These are phyloP conservation scores for Anthopleura xanthogrammica DNA, from an alignment of 92 coral and sea anemone genomes.

Conservation along the genomic window DNA sequence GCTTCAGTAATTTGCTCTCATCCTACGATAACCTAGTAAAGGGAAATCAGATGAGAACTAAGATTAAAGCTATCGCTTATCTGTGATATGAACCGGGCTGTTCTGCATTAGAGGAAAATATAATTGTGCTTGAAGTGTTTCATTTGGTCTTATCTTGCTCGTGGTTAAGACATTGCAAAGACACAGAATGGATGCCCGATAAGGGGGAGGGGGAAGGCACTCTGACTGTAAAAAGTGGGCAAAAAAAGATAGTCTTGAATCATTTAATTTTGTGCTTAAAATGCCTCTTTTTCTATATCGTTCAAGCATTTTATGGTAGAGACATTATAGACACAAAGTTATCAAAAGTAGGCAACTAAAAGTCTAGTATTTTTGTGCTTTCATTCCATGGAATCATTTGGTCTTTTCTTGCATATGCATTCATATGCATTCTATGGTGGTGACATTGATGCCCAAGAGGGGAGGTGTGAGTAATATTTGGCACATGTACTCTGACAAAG, in stretches of 20 bases:
- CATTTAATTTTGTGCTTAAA: background rate
- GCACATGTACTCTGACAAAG: too few species aligned
- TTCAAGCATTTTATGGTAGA: too few species aligned
- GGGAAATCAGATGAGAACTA: background rate
- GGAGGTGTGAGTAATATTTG: too few species aligned
- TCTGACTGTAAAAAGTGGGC: too few species aligned
- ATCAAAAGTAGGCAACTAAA: too few species aligned
- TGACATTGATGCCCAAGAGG: too few species aligned
- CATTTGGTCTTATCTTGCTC: background rate
- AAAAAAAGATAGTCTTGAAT: background rate
- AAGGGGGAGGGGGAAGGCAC: background rate
- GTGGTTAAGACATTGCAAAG: background rate
- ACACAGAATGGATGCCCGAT: background rate
- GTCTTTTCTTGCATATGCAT: too few species aligned
- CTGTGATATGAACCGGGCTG: background rate
- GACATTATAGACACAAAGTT: too few species aligned
- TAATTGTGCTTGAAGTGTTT: background rate
- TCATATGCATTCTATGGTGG: too few species aligned
- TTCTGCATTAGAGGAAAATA: background rate
- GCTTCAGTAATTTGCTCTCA: background rate
- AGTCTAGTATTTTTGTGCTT: too few species aligned
- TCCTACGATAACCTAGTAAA: background rate
- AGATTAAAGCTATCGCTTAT: slow-evolving; percentile 1
- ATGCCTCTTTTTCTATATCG: too few species aligned
- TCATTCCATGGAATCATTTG: too few species aligned